Percentiles rank a stretch among this genome's conserved stretches.
These are phyloP conservation scores for Tetramorium alpestre DNA, from an alignment of 1,140 invertebrate species.

Conservation along the genomic window DNA sequence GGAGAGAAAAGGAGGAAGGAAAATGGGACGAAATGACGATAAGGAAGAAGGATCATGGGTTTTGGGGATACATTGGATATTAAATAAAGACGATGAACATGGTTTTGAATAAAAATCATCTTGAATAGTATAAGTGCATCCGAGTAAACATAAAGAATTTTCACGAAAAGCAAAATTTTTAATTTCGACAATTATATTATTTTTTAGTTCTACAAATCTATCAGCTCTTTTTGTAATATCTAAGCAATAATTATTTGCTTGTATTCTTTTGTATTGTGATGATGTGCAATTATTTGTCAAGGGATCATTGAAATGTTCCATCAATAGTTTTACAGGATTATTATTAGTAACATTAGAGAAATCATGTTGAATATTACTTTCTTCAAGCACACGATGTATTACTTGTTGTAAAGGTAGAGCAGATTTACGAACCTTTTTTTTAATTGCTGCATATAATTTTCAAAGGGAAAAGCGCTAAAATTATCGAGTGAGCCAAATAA, in stretches of 20 bases:
- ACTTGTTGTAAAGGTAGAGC: neutral
- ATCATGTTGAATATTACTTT: neutral
- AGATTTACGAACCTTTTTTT: neutral
- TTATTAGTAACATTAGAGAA: neutral
- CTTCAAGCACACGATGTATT: neutral
- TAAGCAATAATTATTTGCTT: slow-evolving; percentile 8
- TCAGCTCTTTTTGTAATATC: neutral
- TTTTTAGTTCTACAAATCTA: neutral
- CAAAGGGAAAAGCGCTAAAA: slow-evolving; percentile 6
- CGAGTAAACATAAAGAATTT: neutral
- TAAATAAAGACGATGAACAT: neutral
- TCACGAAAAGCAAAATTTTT: neutral
- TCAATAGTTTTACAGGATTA: neutral
- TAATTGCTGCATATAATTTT: slow-evolving; percentile 4
- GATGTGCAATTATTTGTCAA: neutral
- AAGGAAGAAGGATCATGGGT: no score
- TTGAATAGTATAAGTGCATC: neutral
- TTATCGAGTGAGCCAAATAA: slow-evolving; percentile 24
- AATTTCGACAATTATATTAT: neutral
- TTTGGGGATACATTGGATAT: neutral
- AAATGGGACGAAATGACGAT: no score
- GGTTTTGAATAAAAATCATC: neutral
- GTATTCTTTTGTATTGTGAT: slow-evolving; percentile 1
- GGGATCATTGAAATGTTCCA: neutral
- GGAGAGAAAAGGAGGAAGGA: no score